Conservation (phyloP, 2,113 vertebrate genomes). For the Oxygymnocypris stewartii region DNA sequence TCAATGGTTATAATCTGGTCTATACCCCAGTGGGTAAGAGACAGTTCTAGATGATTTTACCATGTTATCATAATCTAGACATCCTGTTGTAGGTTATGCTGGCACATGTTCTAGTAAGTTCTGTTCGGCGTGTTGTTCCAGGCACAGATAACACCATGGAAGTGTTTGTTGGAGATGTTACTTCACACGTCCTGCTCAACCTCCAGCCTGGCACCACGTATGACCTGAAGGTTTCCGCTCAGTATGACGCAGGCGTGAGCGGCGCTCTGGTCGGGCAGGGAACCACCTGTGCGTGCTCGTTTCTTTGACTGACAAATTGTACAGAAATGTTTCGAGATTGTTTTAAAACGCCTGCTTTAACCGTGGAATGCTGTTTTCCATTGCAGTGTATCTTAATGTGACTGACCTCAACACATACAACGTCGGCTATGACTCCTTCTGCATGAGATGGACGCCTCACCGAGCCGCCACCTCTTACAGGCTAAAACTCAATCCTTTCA, state of each 20-base stretch:
- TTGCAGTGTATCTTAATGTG: slow-evolving; percentile 92
- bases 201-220: slow-evolving; percentile 92
- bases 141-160: slow-evolving; percentile 85
- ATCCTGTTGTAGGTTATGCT: background rate
- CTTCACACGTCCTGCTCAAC: slow-evolving; percentile 86
- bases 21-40: slow-evolving; percentile 87
- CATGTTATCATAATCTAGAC: background rate
- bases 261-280: slow-evolving; percentile 85
- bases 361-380: background rate
- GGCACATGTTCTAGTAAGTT: background rate
- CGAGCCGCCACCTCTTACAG: slow-evolving; percentile 93
- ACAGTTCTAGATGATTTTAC: background rate
- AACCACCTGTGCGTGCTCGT: slow-evolving; percentile 82
- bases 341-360: background rate
- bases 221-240: slow-evolving; percentile 88
- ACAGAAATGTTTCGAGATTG: background rate
- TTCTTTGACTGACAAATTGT: background rate
- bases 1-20: slow-evolving; percentile 94
- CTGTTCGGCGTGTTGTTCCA: slow-evolving; percentile 60
- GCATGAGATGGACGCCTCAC: slow-evolving; percentile 89
- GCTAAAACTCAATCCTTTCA: slow-evolving; percentile 86
- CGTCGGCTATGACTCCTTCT: slow-evolving; percentile 87
- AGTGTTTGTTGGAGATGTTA: slow-evolving; percentile 89
- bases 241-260: slow-evolving; percentile 89
- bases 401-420: slow-evolving; percentile 88